A percentile compares a stretch with the other conserved stretches of the same genome.
Conservation (phyloP, 2,113 vertebrate species). For the Psettodes erumei region DNA sequence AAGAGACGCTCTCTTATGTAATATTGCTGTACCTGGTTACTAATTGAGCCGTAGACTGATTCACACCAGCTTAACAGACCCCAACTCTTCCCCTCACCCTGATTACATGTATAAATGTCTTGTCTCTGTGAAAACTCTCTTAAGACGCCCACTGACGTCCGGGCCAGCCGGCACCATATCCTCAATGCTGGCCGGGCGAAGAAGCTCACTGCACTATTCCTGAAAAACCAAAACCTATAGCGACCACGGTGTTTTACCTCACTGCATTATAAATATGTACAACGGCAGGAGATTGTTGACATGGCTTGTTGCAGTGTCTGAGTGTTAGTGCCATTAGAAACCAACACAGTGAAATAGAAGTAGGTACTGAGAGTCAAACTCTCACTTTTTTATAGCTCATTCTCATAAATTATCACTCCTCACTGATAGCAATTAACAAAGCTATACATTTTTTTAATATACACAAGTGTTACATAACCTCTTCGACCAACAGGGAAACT, state of each 20-base stretch:
- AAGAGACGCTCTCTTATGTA: conserved; percentile 61
- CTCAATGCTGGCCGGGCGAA: conserved; percentile 54
- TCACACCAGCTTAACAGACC: conserved; percentile 78
- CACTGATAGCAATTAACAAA: conserved; percentile 24
- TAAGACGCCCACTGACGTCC: conserved; percentile 58
- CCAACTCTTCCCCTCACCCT: conserved; percentile 63
- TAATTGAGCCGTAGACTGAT: conserved; percentile 74
- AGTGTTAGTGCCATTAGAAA: conserved; percentile 44
- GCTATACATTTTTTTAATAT: conserved; percentile 46
- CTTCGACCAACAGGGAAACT: conserved; percentile 29
- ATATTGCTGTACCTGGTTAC: conserved; percentile 71
- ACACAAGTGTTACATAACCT: conserved; percentile 39
- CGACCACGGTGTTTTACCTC: conserved; percentile 70
- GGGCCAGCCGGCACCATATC: conserved; percentile 64
- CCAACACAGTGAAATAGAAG: conserved; percentile 33
- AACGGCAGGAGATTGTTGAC: conserved; percentile 40
- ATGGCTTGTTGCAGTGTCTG: conserved; percentile 46
- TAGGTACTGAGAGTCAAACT: conserved; percentile 45
- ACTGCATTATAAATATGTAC: conserved; percentile 61
- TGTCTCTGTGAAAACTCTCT: conserved; percentile 63
- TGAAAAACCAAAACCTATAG: conserved; percentile 72
- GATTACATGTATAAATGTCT: conserved; percentile 68
- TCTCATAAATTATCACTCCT: conserved; percentile 32
- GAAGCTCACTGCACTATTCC: conserved; percentile 71
- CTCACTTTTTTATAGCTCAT: conserved; percentile 53